Evolutionary conservation across 2,797 vertebrate genomes (phyloP).

Genomic region (Esox masquinongy): DNA sequence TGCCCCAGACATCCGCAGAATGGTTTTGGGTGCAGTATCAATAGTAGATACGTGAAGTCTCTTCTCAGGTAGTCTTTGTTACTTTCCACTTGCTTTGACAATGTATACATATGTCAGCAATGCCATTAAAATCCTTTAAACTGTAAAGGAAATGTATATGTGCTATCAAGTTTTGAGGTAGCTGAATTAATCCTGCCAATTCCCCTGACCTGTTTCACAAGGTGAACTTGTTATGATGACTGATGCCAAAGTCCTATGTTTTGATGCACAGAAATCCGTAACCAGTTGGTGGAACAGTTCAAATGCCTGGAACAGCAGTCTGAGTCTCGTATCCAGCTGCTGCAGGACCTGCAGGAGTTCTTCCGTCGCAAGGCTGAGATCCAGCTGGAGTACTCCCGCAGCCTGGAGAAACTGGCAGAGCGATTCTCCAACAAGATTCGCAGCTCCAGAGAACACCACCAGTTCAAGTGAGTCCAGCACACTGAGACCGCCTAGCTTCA

Average conservation of each 20-base stretch:
- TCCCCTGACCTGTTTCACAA: not conserved
- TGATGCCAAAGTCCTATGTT: conserved; percentile 21
- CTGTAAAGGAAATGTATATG: not conserved
- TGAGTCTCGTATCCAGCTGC: conserved; percentile 93
- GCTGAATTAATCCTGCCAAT: no score
- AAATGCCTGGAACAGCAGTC: conserved; percentile 99
- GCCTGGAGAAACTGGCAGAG: conserved; percentile 96
- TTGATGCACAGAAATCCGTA: conserved; percentile 88
- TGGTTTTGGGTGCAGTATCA: not conserved
- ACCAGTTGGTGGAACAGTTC: conserved; percentile 97
- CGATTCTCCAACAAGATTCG: conserved; percentile 97
- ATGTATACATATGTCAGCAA: not conserved
- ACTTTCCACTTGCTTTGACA: no score
- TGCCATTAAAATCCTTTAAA: not conserved
- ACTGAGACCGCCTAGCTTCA: not conserved
- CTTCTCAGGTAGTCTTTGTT: no score
- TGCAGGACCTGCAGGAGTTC: conserved; percentile 99
- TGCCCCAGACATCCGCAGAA: not conserved
- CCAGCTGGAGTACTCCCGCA: conserved; percentile 94
- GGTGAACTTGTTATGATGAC: conserved; percentile 4
- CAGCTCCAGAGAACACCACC: conserved; percentile 92
- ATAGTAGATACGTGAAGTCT: not conserved
- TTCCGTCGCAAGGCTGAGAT: conserved; percentile 97
- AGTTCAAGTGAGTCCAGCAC: conserved; percentile 88
- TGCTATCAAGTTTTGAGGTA: no score